phyloP scores from a whole-genome alignment of 2,888 invertebrate genomes.

The Thymelicus lineola region DNA sequence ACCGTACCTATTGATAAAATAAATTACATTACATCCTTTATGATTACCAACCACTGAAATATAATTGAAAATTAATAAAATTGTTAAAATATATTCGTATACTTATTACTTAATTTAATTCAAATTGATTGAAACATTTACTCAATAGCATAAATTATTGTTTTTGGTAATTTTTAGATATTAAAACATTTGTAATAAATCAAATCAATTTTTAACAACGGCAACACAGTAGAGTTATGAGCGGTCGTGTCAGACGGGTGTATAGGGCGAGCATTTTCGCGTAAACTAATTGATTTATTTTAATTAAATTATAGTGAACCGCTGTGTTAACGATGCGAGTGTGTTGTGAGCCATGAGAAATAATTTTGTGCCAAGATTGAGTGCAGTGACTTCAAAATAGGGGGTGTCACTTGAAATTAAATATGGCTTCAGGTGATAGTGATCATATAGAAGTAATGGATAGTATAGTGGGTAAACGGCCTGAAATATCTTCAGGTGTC shows the following conservation, averaged over 20 bases:
- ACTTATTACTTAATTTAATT: no score
- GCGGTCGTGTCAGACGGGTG: constrained; percentile 81
- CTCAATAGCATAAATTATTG: no score
- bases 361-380: constrained; percentile 68
- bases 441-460: constrained; percentile 92
- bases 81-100: no score
- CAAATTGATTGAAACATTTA: no score
- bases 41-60: no score
- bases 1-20: no score
- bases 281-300: constrained; percentile 82
- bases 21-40: no score
- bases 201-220: constrained; percentile 43
- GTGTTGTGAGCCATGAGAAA: constrained; percentile 79
- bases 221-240: constrained; percentile 73
- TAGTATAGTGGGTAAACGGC: constrained; percentile 86
- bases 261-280: constrained; percentile 77
- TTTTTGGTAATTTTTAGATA: neutral
- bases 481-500: constrained; percentile 84
- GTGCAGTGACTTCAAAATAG: constrained; percentile 72
- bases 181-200: constrained; percentile 21
- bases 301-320: constrained; percentile 83
- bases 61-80: no score
- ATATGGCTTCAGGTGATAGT: constrained; percentile 94
- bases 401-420: constrained; percentile 78
- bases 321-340: constrained; percentile 73